Evolutionary conservation across 1,140 invertebrate genomes (phyloP).

Genomic region (Drosophila albomicans): DNA sequence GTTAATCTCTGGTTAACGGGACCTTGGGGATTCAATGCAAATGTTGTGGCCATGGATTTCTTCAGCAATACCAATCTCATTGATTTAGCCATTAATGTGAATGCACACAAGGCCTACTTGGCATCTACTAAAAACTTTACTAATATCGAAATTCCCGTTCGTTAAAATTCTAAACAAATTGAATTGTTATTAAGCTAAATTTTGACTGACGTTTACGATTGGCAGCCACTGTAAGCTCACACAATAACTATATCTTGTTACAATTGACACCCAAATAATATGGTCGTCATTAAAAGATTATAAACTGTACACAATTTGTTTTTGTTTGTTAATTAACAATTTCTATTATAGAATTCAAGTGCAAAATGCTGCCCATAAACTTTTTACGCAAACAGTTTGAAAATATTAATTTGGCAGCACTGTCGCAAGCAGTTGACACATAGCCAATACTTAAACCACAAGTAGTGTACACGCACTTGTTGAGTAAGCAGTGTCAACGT

Average conservation of each 20-base stretch:
- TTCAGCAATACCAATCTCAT: slow-evolving; percentile 88
- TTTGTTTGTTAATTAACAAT: slow-evolving; percentile 1
- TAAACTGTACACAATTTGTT: not conserved
- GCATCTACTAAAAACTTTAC: slow-evolving; percentile 60
- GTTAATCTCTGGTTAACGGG: slow-evolving; percentile 72
- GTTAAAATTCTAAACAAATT: not conserved
- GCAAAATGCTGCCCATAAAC: not conserved
- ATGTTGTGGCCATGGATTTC: slow-evolving; percentile 87
- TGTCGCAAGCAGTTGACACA: slow-evolving; percentile 5
- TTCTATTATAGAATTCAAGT: not conserved
- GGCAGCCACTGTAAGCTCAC: slow-evolving; percentile 1
- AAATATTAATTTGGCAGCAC: slow-evolving; percentile 11
- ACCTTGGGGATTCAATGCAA: slow-evolving; percentile 86
- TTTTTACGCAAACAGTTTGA: not conserved
- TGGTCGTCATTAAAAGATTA: not conserved
- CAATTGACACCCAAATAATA: not conserved
- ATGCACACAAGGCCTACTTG: slow-evolving; percentile 71
- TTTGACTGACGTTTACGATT: not conserved
- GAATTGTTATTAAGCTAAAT: not conserved
- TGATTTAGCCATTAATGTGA: slow-evolving; percentile 85
- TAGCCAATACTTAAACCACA: not conserved
- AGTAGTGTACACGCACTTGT: not conserved
- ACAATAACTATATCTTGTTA: not conserved
- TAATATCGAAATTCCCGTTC: slow-evolving; percentile 62
- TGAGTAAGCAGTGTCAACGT: not conserved